These are phyloP conservation scores for Gavialis gangeticus DNA, from an alignment of 2,113 vertebrate genomes.

Conservation along the genomic window DNA sequence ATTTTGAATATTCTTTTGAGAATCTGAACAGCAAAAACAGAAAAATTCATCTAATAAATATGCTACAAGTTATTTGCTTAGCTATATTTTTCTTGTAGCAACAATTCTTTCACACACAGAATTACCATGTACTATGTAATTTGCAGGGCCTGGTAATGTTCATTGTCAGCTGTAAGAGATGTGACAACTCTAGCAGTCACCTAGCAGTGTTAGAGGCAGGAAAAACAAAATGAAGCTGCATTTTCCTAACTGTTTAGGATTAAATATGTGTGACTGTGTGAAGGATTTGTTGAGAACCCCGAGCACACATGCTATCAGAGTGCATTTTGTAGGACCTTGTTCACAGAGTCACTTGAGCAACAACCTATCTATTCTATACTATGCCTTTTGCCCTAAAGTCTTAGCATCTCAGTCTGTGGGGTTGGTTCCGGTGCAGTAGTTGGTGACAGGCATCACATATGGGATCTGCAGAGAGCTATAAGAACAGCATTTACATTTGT, in stretches of 20 bases:
- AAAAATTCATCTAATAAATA: background rate
- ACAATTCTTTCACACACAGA: conserved; percentile 16
- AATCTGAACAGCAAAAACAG: background rate
- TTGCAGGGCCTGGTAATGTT: conserved; percentile 49
- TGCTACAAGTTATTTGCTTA: background rate
- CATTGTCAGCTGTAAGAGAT: conserved; percentile 45
- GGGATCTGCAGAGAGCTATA: background rate
- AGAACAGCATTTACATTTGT: background rate
- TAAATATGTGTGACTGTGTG: conserved; percentile 20
- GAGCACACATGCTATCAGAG: background rate
- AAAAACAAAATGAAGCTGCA: background rate
- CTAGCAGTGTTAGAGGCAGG: background rate
- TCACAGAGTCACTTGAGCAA: background rate
- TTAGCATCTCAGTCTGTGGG: background rate
- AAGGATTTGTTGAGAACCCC: conserved; percentile 1
- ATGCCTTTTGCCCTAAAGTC: background rate
- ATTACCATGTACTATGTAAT: conserved; percentile 32
- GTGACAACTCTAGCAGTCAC: conserved; percentile 35
- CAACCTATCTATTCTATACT: background rate
- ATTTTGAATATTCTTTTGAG: background rate
- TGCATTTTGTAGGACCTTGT: background rate
- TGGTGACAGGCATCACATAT: background rate
- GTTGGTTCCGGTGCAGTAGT: background rate
- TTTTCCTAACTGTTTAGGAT: conserved; percentile 3
- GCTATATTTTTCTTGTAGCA: conserved; percentile 19